Evolutionary conservation across 2,888 invertebrate species (phyloP).

Genomic region (Pedicia rivosa): DNA sequence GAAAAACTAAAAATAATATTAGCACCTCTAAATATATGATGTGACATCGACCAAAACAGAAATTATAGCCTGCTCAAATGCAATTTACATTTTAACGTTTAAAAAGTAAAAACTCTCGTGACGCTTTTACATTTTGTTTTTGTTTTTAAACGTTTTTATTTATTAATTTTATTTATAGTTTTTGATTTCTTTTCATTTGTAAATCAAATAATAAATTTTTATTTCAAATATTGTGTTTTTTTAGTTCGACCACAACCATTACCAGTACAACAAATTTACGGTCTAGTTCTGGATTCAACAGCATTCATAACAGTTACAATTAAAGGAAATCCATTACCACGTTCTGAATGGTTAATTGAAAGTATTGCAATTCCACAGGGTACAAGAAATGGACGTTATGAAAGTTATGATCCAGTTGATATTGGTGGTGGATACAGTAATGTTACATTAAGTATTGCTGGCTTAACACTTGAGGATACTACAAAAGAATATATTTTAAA

Average conservation of each 20-base stretch:
- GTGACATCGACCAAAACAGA: no score
- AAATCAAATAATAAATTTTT: no score
- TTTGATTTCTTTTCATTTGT: no score
- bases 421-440: slow-evolving; percentile 44
- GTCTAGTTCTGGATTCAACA: slow-evolving; percentile 52
- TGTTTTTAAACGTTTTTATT: no score
- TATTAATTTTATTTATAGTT: no score
- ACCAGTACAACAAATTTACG: slow-evolving; percentile 49
- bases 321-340: slow-evolving; percentile 52
- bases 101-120: no score
- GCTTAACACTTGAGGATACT: slow-evolving; percentile 58
- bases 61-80: no score
- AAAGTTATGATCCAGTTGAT: slow-evolving; percentile 23
- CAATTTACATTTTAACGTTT: no score
- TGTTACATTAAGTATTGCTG: slow-evolving; percentile 46
- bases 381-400: slow-evolving; percentile 22
- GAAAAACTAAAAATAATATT: no score
- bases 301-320: slow-evolving; percentile 58
- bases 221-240: not conserved
- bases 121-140: no score
- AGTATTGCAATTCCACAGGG: slow-evolving; percentile 38
- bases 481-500: slow-evolving; percentile 50
- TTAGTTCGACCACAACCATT: slow-evolving; percentile 35
- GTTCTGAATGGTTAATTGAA: slow-evolving; percentile 50
- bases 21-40: no score